phyloP scores from a whole-genome alignment of 1,140 invertebrate genomes.

The Carposina sasakii region DNA sequence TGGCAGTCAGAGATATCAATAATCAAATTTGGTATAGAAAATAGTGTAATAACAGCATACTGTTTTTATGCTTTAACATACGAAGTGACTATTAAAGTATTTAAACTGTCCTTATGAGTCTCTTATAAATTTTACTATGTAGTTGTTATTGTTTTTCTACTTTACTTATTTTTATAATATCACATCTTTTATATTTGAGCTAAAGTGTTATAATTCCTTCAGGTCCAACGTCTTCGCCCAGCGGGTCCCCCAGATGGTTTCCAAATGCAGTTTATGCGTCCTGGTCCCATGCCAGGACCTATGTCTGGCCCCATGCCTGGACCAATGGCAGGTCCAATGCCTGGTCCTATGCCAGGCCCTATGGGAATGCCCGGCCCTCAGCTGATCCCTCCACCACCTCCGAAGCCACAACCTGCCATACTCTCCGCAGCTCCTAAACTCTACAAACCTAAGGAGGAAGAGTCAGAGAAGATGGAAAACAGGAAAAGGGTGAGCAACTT shows the following conservation, averaged over 20 bases:
- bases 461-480: slow-evolving; percentile 52
- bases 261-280: too few species aligned
- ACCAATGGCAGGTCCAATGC: slow-evolving; percentile 61
- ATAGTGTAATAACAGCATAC: too few species aligned
- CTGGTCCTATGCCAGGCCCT: slow-evolving; percentile 66
- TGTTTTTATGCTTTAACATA: too few species aligned
- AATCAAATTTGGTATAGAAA: too few species aligned
- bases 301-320: slow-evolving; percentile 56
- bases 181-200: too few species aligned
- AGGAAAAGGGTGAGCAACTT: slow-evolving; percentile 49
- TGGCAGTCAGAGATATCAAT: too few species aligned
- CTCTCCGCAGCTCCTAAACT: slow-evolving; percentile 77
- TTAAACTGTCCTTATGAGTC: too few species aligned
- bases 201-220: too few species aligned
- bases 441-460: slow-evolving; percentile 70
- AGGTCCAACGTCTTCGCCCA: slow-evolving; percentile 70
- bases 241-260: slow-evolving; percentile 33
- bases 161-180: slow-evolving; percentile 55
- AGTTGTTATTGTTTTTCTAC: too few species aligned
- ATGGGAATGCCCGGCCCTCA: slow-evolving; percentile 56
- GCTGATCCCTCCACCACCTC: slow-evolving; percentile 52
- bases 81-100: too few species aligned
- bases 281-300: slow-evolving; percentile 70
- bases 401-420: slow-evolving; percentile 73
- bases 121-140: too few species aligned